phyloP scores from a whole-genome alignment of 2,113 vertebrate species.

The Motacilla alba region DNA sequence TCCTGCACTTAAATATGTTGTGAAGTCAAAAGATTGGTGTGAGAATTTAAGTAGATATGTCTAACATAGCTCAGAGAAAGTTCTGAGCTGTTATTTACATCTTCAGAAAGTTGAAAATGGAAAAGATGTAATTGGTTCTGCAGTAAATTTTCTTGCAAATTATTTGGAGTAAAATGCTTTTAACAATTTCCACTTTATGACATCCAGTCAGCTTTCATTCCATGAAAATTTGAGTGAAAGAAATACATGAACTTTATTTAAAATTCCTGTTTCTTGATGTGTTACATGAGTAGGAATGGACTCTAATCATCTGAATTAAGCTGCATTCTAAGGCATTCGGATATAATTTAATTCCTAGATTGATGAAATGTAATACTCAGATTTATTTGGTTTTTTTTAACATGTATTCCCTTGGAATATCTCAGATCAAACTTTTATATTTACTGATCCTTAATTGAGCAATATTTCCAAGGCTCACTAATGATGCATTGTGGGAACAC shows the following conservation, averaged over 20 bases:
- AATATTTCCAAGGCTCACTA: background rate
- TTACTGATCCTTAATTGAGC: background rate
- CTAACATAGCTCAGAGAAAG: background rate
- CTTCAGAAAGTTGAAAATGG: background rate
- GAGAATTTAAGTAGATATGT: background rate
- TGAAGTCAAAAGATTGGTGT: background rate
- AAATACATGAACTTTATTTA: background rate
- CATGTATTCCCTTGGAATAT: background rate
- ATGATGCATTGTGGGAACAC: background rate
- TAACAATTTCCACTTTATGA: background rate
- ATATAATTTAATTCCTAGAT: background rate
- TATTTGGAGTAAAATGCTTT: background rate
- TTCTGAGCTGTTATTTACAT: background rate
- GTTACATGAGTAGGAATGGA: background rate
- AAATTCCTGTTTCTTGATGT: background rate
- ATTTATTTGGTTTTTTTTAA: background rate
- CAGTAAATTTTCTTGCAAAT: background rate
- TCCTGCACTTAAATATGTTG: background rate
- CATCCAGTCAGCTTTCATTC: background rate
- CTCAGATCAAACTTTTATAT: background rate
- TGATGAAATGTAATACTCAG: background rate
- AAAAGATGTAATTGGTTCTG: background rate
- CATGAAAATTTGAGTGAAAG: background rate
- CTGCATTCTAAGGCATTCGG: background rate
- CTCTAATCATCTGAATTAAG: background rate